phyloP scores from a whole-genome alignment of 2,797 vertebrate species.

The Hemitrygon akajei region DNA sequence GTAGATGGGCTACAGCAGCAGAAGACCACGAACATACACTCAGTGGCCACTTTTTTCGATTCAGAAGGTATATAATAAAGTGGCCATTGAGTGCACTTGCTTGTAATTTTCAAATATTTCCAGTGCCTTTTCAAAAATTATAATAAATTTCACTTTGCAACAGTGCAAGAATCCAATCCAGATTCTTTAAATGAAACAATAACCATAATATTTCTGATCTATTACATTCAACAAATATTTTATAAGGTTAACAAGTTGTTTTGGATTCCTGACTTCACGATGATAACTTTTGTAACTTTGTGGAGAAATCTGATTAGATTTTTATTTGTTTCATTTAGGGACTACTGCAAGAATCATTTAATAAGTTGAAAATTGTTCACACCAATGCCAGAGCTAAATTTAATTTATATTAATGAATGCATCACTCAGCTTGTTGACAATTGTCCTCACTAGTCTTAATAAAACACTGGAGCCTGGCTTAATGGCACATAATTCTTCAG shows the following conservation, averaged over 20 bases:
- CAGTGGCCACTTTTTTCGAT: too few relatives aligned
- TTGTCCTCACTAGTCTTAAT: neutral
- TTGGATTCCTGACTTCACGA: neutral
- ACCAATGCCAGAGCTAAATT: neutral
- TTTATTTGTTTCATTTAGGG: conserved; percentile 1
- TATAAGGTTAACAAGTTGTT: neutral
- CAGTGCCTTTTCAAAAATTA: neutral
- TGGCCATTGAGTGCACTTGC: neutral
- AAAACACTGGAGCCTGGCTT: neutral
- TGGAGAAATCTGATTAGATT: neutral
- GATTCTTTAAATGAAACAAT: neutral
- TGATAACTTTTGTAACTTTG: neutral
- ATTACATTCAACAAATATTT: neutral
- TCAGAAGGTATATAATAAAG: too few relatives aligned
- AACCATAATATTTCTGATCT: neutral
- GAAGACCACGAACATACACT: too few relatives aligned
- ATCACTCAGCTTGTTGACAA: neutral
- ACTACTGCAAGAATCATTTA: neutral
- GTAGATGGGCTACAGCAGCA: too few relatives aligned
- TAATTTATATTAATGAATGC: neutral
- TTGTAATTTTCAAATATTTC: neutral
- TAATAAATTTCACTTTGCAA: neutral
- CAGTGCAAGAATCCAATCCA: neutral
- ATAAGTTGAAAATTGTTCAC: neutral
- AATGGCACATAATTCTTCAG: neutral